phyloP scores from a whole-genome alignment of 2,888 invertebrate species.

The Nineta flava region DNA sequence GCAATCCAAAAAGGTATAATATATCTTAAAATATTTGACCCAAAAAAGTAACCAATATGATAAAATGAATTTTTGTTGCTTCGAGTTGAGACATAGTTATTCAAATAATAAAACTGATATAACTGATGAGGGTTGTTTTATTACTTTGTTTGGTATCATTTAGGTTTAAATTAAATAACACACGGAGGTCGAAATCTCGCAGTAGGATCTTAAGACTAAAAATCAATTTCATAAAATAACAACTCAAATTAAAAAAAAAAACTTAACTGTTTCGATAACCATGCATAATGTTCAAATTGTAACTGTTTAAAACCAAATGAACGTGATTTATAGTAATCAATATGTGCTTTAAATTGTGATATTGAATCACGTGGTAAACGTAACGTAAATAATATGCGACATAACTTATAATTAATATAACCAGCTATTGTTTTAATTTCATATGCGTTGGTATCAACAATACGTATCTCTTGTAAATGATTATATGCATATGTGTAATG shows the following conservation, averaged over 20 bases:
- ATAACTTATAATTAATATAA: conserved; percentile 90
- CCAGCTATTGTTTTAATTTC: conserved; percentile 93
- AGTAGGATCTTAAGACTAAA: no score
- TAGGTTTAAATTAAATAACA: no score
- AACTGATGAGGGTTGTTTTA: no score
- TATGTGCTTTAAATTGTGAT: conserved; percentile 80
- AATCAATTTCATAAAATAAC: not conserved
- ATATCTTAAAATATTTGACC: no score
- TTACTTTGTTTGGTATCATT: no score
- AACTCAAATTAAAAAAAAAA: not conserved
- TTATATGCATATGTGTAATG: conserved; percentile 82
- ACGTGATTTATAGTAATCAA: conserved; percentile 70
- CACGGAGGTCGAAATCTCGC: no score
- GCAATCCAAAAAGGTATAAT: no score
- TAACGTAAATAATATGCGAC: conserved; percentile 74
- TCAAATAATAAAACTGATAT: no score
- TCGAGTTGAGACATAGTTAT: no score
- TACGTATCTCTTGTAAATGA: conserved; percentile 72
- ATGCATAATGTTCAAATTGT: conserved; percentile 87
- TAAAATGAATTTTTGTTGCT: no score
- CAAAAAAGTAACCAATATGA: no score
- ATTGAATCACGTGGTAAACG: conserved; percentile 89
- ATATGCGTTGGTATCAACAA: conserved; percentile 77
- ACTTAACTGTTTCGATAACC: conserved; percentile 80
- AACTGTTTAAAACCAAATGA: conserved; percentile 64